Percentiles rank a stretch among this genome's conserved stretches.
Evolutionary conservation across 1,140 invertebrate genomes (phyloP).

Genomic region (Drosophila melanica): DNA sequence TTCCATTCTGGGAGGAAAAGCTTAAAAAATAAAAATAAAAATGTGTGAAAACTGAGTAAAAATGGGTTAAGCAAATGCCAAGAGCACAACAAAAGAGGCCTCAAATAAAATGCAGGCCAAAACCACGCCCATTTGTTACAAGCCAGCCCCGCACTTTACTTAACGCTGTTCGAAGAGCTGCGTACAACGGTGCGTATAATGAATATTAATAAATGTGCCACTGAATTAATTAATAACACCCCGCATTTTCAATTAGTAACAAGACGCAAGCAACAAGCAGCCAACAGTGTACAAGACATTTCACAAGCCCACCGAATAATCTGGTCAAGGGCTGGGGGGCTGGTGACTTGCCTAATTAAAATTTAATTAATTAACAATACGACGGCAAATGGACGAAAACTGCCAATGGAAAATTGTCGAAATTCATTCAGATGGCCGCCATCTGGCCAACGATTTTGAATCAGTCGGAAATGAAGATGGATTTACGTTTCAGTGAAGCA

Average conservation of each 20-base stretch:
- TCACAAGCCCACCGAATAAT: constrained; percentile 27
- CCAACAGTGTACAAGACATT: constrained; percentile 51
- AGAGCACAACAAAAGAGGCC: constrained; percentile 38
- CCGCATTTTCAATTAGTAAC: constrained; percentile 61
- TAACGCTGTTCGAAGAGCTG: background rate
- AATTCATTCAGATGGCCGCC: constrained; percentile 38
- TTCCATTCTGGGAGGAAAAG: background rate
- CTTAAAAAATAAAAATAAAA: background rate
- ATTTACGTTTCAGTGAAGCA: constrained; percentile 26
- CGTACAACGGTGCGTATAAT: constrained; percentile 66
- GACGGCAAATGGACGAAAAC: constrained; percentile 34
- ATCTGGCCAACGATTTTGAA: constrained; percentile 36
- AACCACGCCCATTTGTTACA: constrained; percentile 8
- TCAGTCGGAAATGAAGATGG: constrained; percentile 21
- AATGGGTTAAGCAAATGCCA: constrained; percentile 65
- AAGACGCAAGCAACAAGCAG: constrained; percentile 39
- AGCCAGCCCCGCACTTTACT: background rate
- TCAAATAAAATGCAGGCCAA: constrained; percentile 50
- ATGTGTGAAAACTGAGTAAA: constrained; percentile 29
- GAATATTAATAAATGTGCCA: constrained; percentile 75
- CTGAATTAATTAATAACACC: constrained; percentile 60
- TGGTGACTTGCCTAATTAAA: constrained; percentile 57
- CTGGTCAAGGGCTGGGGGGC: background rate
- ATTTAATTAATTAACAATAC: constrained; percentile 79
- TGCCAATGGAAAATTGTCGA: constrained; percentile 27